Evolutionary conservation across 2,113 vertebrate genomes (phyloP), one percentile per base, ranked within the genome.

Genomic region (Apaloderma vittatum): DNA sequence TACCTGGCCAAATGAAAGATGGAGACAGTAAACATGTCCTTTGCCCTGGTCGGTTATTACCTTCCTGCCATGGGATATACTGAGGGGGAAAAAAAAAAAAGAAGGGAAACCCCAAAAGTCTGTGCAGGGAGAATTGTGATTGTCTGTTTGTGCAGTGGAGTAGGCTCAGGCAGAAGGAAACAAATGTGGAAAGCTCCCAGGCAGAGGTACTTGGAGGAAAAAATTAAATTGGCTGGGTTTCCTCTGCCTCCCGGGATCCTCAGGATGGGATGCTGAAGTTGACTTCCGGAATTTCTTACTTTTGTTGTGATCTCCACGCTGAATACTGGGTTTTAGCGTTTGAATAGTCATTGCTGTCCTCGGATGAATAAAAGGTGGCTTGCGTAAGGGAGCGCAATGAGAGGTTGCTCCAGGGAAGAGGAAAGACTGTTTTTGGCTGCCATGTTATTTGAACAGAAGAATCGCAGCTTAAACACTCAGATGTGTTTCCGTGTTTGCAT

Each of bases 401-500:
- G 88, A 73, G 76, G 86, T 91, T 91, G 77, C 86, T 95, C 36
- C 66, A 58, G 80, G 77, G 87, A 84, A 79, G 80, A 91, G 95
- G 95, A 94, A 95, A 63, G 46, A 62, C 78, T 86, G 76, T 57
- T 96, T 91, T 94, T 90, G 94, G 89, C 71, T 95, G 73, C 91
- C 48, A 34, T 74, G 63, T 95, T 92, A 91, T 58, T 93, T 89
- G 55, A 94, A 94, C 88, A 88, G 92, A 91, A 93, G 88, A 75
- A 58, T 77, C 9, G 10, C 58, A 40, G 68, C 86, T 73, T 63
- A 90, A 90, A 94, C 34, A 17, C 30, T 18, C 18, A 68, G 87
- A 86, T 65, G 30, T 34, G 61, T 95, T 97, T 95, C 91, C 94
- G 86, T 91, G 82, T 95, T 95, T 88, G 76, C 67, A 32, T 94